Percentiles rank a stretch among this genome's conserved stretches.
phyloP scores from a whole-genome alignment of 2,113 vertebrate species.

The Mus spicilegus region DNA sequence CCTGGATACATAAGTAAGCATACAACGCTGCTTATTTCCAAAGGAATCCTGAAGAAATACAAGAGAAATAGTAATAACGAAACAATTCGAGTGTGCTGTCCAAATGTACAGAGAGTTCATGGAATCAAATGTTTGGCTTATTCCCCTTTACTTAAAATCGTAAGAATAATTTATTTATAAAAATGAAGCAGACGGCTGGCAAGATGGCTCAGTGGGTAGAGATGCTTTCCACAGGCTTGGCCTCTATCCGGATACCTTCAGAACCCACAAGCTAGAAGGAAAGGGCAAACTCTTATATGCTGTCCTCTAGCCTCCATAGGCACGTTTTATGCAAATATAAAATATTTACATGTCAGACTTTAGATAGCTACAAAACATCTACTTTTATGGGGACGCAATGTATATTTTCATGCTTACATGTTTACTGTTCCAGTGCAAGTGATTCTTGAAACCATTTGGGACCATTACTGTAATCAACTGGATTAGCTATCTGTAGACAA shows the following conservation, averaged over 20 bases:
- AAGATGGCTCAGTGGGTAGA: background rate
- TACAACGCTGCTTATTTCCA: conserved; percentile 47
- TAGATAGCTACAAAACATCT: conserved; percentile 10
- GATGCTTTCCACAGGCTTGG: background rate
- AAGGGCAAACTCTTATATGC: background rate
- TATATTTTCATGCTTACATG: background rate
- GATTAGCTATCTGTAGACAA: conserved; percentile 18
- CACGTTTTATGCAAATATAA: background rate
- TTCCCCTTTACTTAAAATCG: conserved; percentile 10
- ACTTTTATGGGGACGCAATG: conserved; percentile 19
- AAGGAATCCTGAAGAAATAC: conserved; percentile 63
- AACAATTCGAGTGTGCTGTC: conserved; percentile 42
- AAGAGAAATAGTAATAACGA: conserved; percentile 51
- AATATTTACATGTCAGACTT: conserved; percentile 13
- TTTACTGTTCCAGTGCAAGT: background rate
- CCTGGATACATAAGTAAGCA: background rate
- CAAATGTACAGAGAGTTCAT: conserved; percentile 13
- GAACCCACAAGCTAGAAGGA: background rate
- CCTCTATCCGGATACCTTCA: background rate
- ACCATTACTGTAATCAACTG: background rate
- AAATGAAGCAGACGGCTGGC: background rate
- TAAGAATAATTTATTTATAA: background rate
- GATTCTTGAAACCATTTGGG: background rate
- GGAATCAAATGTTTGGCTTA: conserved; percentile 20
- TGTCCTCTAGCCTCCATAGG: too few species aligned